Percentiles rank a stretch among this genome's conserved stretches.
Evolutionary conservation across 2,113 vertebrate species (phyloP).

Genomic region (Coregonus clupeaformis): DNA sequence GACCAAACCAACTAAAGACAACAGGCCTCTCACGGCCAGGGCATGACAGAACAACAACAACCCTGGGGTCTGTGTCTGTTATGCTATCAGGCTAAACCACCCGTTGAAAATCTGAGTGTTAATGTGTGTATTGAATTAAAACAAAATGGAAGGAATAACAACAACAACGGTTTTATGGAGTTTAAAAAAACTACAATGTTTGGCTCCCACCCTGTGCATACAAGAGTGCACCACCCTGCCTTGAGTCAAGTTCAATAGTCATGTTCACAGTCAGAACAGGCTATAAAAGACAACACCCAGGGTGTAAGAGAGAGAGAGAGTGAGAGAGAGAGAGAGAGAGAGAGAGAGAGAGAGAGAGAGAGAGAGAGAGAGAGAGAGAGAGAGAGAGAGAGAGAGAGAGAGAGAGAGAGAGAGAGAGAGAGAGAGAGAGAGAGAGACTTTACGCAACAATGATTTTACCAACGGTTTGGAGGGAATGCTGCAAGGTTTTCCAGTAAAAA

Average conservation of each 20-base stretch:
- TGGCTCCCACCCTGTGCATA: constrained; percentile 47
- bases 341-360: too few relatives aligned
- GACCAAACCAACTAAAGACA: too few relatives aligned
- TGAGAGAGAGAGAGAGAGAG: too few relatives aligned
- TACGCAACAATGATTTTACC: neutral
- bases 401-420: too few relatives aligned
- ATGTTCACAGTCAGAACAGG: neutral
- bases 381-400: too few relatives aligned
- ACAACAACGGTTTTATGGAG: neutral
- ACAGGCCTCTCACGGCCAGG: too few relatives aligned
- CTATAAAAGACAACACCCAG: constrained; percentile 39
- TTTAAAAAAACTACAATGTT: neutral
- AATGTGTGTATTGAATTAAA: too few relatives aligned
- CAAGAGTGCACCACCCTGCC: constrained; percentile 45
- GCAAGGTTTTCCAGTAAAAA: neutral
- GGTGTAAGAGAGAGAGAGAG: constrained; percentile 16
- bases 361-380: too few relatives aligned
- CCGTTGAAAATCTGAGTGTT: neutral
- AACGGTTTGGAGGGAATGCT: too few relatives aligned
- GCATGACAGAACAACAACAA: too few relatives aligned
- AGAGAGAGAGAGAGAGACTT: neutral
- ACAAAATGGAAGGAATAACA: neutral
- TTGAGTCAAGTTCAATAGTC: constrained; percentile 45
- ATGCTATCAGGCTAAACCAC: neutral
- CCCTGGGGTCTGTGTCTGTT: neutral